Evolutionary conservation across 2,888 invertebrate species (phyloP).

Genomic region (Pocota personata): DNA sequence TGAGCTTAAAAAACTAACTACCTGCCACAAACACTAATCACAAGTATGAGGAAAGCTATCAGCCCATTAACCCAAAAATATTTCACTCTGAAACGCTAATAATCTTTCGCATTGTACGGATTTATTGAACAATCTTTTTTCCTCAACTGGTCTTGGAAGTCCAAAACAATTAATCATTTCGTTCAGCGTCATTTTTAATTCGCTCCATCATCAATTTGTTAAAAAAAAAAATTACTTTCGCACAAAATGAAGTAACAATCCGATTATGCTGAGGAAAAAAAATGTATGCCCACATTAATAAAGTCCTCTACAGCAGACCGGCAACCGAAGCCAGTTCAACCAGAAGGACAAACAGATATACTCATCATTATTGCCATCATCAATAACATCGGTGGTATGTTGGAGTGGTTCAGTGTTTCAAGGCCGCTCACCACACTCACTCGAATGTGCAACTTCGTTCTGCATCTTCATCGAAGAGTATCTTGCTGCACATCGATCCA

Average conservation of each 20-base stretch:
- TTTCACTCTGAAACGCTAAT: background rate
- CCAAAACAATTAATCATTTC: conserved; percentile 24
- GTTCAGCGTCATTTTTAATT: background rate
- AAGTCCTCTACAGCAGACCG: background rate
- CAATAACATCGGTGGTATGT: conserved; percentile 43
- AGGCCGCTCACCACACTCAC: conserved; percentile 45
- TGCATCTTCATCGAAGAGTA: conserved; percentile 29
- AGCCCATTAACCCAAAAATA: background rate
- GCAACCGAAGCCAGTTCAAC: conserved; percentile 13
- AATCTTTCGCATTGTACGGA: background rate
- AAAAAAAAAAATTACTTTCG: conserved; percentile 8
- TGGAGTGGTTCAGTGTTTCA: conserved; percentile 57
- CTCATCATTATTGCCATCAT: conserved; percentile 55
- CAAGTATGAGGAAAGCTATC: background rate
- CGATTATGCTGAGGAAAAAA: background rate
- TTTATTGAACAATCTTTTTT: background rate
- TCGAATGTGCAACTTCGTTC: conserved; percentile 26
- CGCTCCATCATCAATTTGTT: conserved; percentile 18
- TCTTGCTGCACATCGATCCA: conserved; percentile 5
- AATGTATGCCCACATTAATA: conserved; percentile 4
- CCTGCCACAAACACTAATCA: background rate
- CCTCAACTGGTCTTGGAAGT: background rate
- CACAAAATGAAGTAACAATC: conserved; percentile 12
- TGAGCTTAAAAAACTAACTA: no score
- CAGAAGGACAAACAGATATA: conserved; percentile 54